phyloP scores from a whole-genome alignment of 2,888 invertebrate genomes.

The Drosophila paramelanica region DNA sequence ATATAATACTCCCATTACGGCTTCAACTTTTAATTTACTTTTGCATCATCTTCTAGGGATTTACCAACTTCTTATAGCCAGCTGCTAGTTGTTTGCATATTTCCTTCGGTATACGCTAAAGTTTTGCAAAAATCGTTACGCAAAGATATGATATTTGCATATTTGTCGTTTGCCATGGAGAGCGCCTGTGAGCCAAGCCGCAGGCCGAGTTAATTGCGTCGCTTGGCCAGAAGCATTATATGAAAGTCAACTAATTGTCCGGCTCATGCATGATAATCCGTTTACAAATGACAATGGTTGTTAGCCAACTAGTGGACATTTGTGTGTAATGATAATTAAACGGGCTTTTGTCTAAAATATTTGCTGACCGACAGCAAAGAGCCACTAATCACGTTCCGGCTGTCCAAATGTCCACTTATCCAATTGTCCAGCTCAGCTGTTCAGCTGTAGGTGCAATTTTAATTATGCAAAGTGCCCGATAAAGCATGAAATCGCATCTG shows the following conservation, averaged over 20 bases:
- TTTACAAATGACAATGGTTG: conserved; percentile 26
- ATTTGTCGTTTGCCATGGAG: conserved; percentile 1
- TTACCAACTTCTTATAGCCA: conserved; percentile 22
- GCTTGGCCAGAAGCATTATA: conserved; percentile 21
- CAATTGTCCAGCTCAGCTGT: conserved; percentile 5
- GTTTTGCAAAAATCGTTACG: conserved; percentile 31
- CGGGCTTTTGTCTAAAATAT: conserved; percentile 39
- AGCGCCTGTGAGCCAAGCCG: conserved; percentile 8
- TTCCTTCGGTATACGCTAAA: conserved; percentile 20
- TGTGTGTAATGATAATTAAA: conserved; percentile 39
- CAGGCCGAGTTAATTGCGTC: conserved; percentile 36
- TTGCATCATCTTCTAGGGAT: conserved; percentile 15
- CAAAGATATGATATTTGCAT: conserved; percentile 8
- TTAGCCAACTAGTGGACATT: neutral
- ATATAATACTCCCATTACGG: conserved; percentile 7
- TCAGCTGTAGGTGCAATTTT: conserved; percentile 38
- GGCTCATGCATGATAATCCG: conserved; percentile 11
- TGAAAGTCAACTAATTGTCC: conserved; percentile 7
- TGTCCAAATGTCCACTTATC: neutral
- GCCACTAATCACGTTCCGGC: conserved; percentile 29
- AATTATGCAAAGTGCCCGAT: conserved; percentile 57
- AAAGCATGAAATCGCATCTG: conserved; percentile 14
- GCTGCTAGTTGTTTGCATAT: conserved; percentile 47
- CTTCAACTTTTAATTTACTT: conserved; percentile 29
- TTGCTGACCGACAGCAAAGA: conserved; percentile 41